A percentile compares a stretch with the other conserved stretches of the same genome.
Conservation (phyloP, 2,113 vertebrate species). For the Macaca fascicularis region DNA sequence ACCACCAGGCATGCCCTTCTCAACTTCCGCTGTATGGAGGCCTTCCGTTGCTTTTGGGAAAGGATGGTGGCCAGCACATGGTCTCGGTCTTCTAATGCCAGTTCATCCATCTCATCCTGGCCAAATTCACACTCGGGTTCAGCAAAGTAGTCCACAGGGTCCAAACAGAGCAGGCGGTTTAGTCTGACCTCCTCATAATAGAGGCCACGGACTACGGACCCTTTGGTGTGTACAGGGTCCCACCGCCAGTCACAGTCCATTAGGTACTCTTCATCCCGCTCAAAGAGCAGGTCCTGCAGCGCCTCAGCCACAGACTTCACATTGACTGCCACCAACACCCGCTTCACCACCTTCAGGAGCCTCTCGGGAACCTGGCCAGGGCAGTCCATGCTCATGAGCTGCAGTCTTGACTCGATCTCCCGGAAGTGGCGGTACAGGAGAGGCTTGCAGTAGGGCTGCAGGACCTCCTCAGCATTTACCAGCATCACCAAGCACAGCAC, state of each 20-base stretch:
- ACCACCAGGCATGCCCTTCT: slow-evolving; percentile 68
- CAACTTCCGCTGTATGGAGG: slow-evolving; percentile 79
- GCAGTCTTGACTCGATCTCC: slow-evolving; percentile 63
- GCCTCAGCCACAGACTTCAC: slow-evolving; percentile 75
- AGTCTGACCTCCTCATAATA: slow-evolving; percentile 79
- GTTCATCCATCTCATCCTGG: slow-evolving; percentile 58
- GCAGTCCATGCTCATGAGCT: slow-evolving; percentile 42
- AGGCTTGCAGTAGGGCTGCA: slow-evolving; percentile 59
- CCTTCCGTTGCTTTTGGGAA: slow-evolving; percentile 80
- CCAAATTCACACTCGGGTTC: slow-evolving; percentile 74
- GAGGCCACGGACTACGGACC: slow-evolving; percentile 77
- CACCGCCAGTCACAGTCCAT: slow-evolving; percentile 87
- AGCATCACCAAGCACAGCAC: slow-evolving; percentile 88
- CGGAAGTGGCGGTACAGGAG: slow-evolving; percentile 72
- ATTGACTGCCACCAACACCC: slow-evolving; percentile 23
- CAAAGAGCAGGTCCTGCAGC: slow-evolving; percentile 82
- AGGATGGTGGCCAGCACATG: slow-evolving; percentile 81
- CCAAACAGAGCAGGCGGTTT: slow-evolving; percentile 68
- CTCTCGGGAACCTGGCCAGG: slow-evolving; percentile 81
- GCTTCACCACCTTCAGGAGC: slow-evolving; percentile 74
- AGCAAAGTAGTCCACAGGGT: slow-evolving; percentile 23
- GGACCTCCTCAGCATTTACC: slow-evolving; percentile 81
- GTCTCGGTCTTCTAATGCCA: slow-evolving; percentile 80
- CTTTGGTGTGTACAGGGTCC: slow-evolving; percentile 77
- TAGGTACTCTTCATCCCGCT: slow-evolving; percentile 84